Evolutionary conservation across 2,797 vertebrate genomes (phyloP), one percentile per base, ranked within the genome.

Genomic region (Synanceia verrucosa): DNA sequence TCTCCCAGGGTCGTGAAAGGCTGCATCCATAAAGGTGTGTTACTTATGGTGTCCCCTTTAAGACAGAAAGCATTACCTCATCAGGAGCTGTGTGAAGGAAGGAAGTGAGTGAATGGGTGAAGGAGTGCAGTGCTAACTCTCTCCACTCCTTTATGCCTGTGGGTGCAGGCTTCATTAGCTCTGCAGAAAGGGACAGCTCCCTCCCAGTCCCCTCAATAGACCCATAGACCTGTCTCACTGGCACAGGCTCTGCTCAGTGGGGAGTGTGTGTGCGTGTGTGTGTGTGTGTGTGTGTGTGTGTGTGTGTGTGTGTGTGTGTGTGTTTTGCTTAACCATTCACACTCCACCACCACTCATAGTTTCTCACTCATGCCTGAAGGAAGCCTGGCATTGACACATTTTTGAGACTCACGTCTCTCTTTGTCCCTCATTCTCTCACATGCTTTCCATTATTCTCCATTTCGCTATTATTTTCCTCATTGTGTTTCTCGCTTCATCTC

Each of bases 151-250:
- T 93, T 93, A 91, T 92, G 90, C 77, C 66, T 69, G 70, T 67
- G 83, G 79, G 72, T 91, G 90, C 91, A 91, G 90, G 93, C 90
- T 93, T 94, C 90, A 93, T 94, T 94, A 94, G 92, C 87, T 94
- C 86, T 19, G 84, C 91, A 92, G 89, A 93, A 92, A 91, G 82
- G 86, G 83, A 84, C 77, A 36, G 74, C 84, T 85, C 82, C 84
- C 88, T 87, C 87, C 72, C 74, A 39, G 82, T 80, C 78, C 73
- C 73, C 81, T 93, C 92, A 93, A 93, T 93, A 89, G 92, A 90
- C 81, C 91, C 84, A 89, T 85, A 89, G 87, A 91, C 86, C 86
- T 88, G 88, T 89, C 87, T 88, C 78, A 66, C 70, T 83, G 83
- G 62, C 84, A 86, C 78, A 79, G 86, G 68, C 78, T 79, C 73